Evolutionary conservation across 23 tunicate species (phyloP), one percentile per base, ranked within the genome.

Genomic region (Trididemnum nubilum): DNA sequence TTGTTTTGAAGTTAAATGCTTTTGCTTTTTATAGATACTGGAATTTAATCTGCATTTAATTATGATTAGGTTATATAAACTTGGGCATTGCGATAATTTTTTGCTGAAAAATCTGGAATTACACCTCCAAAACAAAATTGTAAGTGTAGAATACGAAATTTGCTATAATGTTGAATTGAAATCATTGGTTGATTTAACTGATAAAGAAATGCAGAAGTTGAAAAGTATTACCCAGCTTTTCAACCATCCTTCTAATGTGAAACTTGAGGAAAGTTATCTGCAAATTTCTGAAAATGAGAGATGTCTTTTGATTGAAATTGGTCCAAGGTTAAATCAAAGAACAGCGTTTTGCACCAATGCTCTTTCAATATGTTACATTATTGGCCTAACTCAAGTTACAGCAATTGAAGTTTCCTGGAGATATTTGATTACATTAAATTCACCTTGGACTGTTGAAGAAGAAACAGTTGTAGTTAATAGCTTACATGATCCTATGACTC

Each of bases 291-390:
- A 82, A 4, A 36, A 85, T 36, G 59, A 59, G 0, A 80, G 63
- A 37, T 21, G 22, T 19, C 26, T 71, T 38, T n/a, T 89, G 5
- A 26, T 89, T 52, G 94, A 89, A 78, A 79, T 89, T 49, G 94
- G 94, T 2, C 88, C 94, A 57, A 70, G 94, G 88, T 83, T 85
- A 28, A 84, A 80, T 25, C 83, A 77, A 36, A 44, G 80, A 39
- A 90, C 96, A 1, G 86, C 96, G 24, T 90, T 90, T 72, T 90
- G 89, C 36, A 90, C 96, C 12, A 90, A 90, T 78, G 86, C 85
- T 29, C 44, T 73, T 2, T 85, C 96, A 25, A 84, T 90, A 26
- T 90, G 89, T 34, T 51, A 64, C 9, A 61, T 73, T 50, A 61
- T 74, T 71, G 96, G 86, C 27, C 36, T 90, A 1, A 29, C 15